Evolutionary conservation across 2,113 vertebrate genomes (phyloP), one percentile per base, ranked within the genome.

Genomic region (Entosphenus tridentatus): DNA sequence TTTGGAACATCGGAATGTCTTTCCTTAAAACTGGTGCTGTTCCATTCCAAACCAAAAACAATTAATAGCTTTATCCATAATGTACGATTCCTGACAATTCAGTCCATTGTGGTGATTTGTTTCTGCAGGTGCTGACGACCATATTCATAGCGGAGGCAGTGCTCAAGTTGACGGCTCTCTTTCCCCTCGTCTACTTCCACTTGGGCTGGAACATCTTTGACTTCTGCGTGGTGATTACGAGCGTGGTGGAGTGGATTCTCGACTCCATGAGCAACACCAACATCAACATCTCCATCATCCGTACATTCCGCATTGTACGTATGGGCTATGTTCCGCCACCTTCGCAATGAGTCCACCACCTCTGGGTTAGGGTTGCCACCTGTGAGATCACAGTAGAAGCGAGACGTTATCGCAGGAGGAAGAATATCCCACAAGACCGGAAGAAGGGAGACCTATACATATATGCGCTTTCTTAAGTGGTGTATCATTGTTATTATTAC

Each of bases 121-220:
- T 58, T 55, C 58, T 71, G 16, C 68, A 71, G 71, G 68, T 71
- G 57, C 68, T 71, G 17, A 68, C 71, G 56, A 68, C 65, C 39
- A 71, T 71, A 59, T 71, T 71, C 69, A 57, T 68, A 57, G 21
- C 69, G 16, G 71, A 71, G 69, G 71, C 71, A 62, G 58, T 71
- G 59, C 65, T 71, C 14, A 71, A 71, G 14, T 57, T 71, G 55
- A 57, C 56, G 12, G 71, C 71, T 17, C 54, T 71, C 17, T 69
- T 69, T 54, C 67, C 67, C 11, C 5, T 68, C 11, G 54, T 68
- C 11, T 71, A 71, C 57, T 7, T 71, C 8, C 57, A 16, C 18
- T 69, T 69, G 57, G 71, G 71, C 57, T 71, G 71, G 71, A 71
- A 71, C 69, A 58, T 68, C 13, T 71, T 71, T 69, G 71, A 71